Percentiles rank a stretch among this genome's conserved stretches.
These are phyloP conservation scores for Hippasteria phrygiana DNA, from an alignment of 53 echinoderm and acorn worm genomes.

Conservation along the genomic window DNA sequence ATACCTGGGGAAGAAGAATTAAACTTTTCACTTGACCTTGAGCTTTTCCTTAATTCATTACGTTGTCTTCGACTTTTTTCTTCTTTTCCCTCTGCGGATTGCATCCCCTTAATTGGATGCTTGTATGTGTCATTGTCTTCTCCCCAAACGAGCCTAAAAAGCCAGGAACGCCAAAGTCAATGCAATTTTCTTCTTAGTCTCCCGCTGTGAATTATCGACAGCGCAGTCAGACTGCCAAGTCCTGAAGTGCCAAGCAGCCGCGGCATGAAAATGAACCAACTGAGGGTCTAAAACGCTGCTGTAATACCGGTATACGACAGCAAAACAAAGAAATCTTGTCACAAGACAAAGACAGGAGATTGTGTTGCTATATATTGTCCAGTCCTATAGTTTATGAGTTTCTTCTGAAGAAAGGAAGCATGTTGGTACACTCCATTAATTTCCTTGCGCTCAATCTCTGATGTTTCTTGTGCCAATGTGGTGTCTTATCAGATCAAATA, in stretches of 20 bases:
- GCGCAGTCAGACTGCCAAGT: not conserved
- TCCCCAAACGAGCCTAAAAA: conserved; percentile 7
- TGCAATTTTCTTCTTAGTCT: conserved; percentile 24
- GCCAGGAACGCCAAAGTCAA: conserved; percentile 39
- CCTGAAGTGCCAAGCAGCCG: not conserved
- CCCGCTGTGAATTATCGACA: conserved; percentile 31
- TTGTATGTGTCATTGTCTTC: conserved; percentile 31
- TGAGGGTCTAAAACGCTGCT: not conserved
- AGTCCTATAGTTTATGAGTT: too few species aligned
- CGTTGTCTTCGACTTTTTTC: conserved; percentile 32
- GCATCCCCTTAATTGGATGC: conserved; percentile 46
- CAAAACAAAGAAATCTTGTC: not conserved
- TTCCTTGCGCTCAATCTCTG: too few species aligned
- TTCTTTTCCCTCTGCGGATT: not conserved
- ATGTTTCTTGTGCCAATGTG: too few species aligned
- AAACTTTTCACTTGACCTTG: conserved; percentile 45
- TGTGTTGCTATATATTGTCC: too few species aligned
- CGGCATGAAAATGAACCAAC: not conserved
- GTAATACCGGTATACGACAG: not conserved
- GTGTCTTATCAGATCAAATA: too few species aligned
- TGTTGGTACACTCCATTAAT: too few species aligned
- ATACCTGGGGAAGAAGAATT: conserved; percentile 13
- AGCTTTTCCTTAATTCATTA: conserved; percentile 38
- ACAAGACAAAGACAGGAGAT: not conserved
- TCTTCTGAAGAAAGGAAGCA: too few species aligned